Evolutionary conservation across 2,797 vertebrate genomes (phyloP).

Genomic region (Danio albolineatus): DNA sequence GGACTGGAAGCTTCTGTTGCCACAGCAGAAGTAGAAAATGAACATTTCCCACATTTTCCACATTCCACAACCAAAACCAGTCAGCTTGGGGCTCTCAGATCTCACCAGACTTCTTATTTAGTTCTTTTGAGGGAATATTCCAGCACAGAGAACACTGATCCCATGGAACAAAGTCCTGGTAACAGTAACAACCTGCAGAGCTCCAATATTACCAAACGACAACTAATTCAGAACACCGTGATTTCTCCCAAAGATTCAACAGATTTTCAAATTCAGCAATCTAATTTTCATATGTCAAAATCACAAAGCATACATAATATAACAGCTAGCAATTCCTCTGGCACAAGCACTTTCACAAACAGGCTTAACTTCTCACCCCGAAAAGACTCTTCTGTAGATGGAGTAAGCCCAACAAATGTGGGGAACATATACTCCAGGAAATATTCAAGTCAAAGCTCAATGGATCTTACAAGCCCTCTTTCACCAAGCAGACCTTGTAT

Average conservation of each 20-base stretch:
- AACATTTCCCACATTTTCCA: slow-evolving; percentile 11
- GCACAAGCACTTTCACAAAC: slow-evolving; percentile 57
- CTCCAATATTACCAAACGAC: slow-evolving; percentile 9
- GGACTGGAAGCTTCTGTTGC: slow-evolving; percentile 12
- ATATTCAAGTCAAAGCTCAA: slow-evolving; percentile 42
- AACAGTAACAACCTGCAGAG: slow-evolving; percentile 8
- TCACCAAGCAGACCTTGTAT: slow-evolving; percentile 60
- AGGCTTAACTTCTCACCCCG: slow-evolving; percentile 59
- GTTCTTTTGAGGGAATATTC: slow-evolving; percentile 28
- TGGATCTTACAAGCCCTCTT: slow-evolving; percentile 44
- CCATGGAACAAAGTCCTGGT: slow-evolving; percentile 1
- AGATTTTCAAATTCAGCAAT: slow-evolving; percentile 25
- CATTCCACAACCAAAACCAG: slow-evolving; percentile 8
- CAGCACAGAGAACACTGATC: not conserved
- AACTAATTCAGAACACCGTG: slow-evolving; percentile 3
- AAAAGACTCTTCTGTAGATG: slow-evolving; percentile 56
- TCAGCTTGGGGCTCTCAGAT: slow-evolving; percentile 6
- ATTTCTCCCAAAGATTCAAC: slow-evolving; percentile 34
- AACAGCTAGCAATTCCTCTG: slow-evolving; percentile 26
- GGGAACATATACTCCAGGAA: slow-evolving; percentile 67
- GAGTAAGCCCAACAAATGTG: slow-evolving; percentile 64
- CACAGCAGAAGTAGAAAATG: not conserved
- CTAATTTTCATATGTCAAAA: not conserved
- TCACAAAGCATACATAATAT: slow-evolving; percentile 23
- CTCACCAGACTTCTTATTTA: not conserved